Conservation (phyloP, 1,140 invertebrate genomes). For the Patella vulgata region DNA sequence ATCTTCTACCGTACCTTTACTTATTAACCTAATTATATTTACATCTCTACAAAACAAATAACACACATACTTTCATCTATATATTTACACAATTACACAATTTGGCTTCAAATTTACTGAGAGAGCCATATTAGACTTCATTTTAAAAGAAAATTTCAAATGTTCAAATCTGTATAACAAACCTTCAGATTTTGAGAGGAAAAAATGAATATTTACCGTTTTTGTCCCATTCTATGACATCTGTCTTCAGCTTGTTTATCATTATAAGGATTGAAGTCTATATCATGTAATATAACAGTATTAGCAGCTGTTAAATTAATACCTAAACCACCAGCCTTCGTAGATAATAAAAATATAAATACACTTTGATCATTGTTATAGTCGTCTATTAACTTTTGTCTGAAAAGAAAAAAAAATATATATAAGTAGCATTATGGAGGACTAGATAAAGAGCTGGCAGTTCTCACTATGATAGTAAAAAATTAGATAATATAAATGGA, state of each 20-base stretch:
- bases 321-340: constrained; percentile 72
- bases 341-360: constrained; percentile 73
- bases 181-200: no score
- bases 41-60: constrained; percentile 75
- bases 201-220: constrained; percentile 69
- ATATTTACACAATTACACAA: no score
- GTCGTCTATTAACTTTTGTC: constrained; percentile 71
- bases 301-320: constrained; percentile 73
- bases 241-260: constrained; percentile 98
- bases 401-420: constrained; percentile 42
- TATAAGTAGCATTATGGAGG: no score
- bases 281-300: constrained; percentile 73
- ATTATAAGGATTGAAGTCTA: constrained; percentile 92
- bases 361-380: constrained; percentile 68
- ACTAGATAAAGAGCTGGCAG: no score
- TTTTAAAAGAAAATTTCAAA: no score
- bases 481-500: no score
- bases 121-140: no score
- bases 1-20: constrained; percentile 91
- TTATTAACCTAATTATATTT: constrained; percentile 84
- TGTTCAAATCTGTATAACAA: no score
- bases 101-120: no score
- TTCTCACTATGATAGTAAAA: no score
- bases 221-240: constrained; percentile 95
- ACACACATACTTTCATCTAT: no score